Conservation (phyloP, 2,888 invertebrate genomes). For the Chloromyia formosa region DNA sequence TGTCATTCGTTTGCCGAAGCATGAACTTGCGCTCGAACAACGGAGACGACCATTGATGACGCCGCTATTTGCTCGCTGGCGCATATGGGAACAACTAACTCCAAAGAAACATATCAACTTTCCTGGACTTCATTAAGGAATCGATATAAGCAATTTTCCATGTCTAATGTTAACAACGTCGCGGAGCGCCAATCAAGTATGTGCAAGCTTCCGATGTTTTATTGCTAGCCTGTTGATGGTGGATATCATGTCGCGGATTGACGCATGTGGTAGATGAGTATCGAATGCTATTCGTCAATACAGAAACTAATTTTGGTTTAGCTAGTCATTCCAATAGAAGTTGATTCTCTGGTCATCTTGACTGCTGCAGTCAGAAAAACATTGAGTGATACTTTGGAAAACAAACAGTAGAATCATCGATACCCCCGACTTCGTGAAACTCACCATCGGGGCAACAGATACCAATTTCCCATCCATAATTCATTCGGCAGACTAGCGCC, state of each 20-base stretch:
- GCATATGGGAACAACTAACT: not conserved
- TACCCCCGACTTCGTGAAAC: no score
- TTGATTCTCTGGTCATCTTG: no score
- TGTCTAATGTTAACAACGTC: conserved; percentile 43
- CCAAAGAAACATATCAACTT: conserved; percentile 26
- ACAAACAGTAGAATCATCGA: no score
- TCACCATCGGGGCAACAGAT: no score
- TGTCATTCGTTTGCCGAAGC: conserved; percentile 16
- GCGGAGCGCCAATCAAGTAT: conserved; percentile 37
- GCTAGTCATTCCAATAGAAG: no score
- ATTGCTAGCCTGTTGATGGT: conserved; percentile 1
- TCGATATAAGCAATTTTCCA: conserved; percentile 40
- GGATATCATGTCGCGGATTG: not conserved
- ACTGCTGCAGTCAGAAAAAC: no score
- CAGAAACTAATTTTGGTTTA: no score
- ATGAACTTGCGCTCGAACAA: not conserved
- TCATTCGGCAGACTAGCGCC: conserved; percentile 1
- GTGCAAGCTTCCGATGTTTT: conserved; percentile 15
- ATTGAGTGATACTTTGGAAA: no score
- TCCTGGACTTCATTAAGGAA: conserved; percentile 40
- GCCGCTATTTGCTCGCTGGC: conserved; percentile 28
- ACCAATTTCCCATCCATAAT: conserved; percentile 13
- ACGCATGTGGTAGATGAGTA: not conserved
- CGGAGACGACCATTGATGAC: conserved; percentile 14
- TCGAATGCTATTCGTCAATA: no score